Evolutionary conservation across 2,113 vertebrate genomes (phyloP).

Genomic region (Spea bombifrons): DNA sequence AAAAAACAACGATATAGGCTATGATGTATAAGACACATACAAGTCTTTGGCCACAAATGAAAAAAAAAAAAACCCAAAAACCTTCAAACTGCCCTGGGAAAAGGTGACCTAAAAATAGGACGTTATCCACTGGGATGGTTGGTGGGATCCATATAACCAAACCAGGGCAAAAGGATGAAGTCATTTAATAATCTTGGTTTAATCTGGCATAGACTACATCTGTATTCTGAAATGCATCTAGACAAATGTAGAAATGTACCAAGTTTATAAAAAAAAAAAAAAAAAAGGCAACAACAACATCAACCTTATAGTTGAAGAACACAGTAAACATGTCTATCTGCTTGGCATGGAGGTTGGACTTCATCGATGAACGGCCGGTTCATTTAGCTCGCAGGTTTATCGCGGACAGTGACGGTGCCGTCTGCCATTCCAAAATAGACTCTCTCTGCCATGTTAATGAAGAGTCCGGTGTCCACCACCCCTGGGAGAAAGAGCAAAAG

Average conservation of each 20-base stretch:
- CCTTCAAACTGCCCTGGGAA: too few species aligned
- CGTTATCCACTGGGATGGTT: too few species aligned
- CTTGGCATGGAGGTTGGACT: conserved; percentile 50
- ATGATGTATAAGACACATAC: too few species aligned
- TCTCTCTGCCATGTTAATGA: conserved; percentile 86
- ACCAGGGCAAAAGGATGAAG: too few species aligned
- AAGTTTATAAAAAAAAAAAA: neutral
- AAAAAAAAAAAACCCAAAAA: too few species aligned
- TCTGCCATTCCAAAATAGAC: conserved; percentile 97
- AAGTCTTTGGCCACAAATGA: too few species aligned
- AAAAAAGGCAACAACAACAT: conserved; percentile 45
- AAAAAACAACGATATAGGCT: too few species aligned
- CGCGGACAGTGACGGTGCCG: conserved; percentile 75
- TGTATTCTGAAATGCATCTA: too few species aligned
- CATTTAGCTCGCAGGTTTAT: conserved; percentile 68
- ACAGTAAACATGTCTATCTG: neutral
- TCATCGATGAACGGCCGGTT: neutral
- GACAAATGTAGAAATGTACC: neutral
- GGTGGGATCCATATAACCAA: too few species aligned
- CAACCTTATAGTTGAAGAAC: neutral
- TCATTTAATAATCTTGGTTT: too few species aligned
- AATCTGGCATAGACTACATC: too few species aligned
- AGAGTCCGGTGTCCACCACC: conserved; percentile 95
- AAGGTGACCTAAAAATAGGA: too few species aligned
- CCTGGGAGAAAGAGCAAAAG: conserved; percentile 63